phyloP scores from a whole-genome alignment of 2,888 invertebrate species.

The Phengaris alcon region DNA sequence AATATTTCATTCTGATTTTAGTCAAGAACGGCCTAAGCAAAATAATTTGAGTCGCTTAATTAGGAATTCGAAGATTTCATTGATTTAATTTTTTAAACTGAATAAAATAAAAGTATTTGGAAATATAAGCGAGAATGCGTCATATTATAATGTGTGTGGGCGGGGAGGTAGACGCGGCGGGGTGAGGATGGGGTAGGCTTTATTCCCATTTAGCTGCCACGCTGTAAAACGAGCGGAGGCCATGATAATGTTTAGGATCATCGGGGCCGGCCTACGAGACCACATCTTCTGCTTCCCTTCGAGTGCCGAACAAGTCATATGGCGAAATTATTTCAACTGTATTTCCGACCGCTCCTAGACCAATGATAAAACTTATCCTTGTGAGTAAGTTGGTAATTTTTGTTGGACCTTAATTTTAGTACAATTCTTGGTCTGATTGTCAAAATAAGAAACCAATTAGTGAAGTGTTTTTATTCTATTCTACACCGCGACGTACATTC shows the following conservation, averaged over 20 bases:
- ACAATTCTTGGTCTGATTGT: background rate
- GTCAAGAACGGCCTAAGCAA: background rate
- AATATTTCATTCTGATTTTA: background rate
- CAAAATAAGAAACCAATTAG: slow-evolving; percentile 1
- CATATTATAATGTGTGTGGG: slow-evolving; percentile 59
- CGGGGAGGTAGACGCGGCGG: slow-evolving; percentile 53
- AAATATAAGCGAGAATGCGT: slow-evolving; percentile 37
- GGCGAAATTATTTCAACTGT: background rate
- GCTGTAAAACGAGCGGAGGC: slow-evolving; percentile 72
- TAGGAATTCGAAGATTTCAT: background rate
- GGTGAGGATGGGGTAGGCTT: slow-evolving; percentile 60
- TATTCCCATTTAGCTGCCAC: slow-evolving; percentile 76
- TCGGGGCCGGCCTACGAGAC: slow-evolving; percentile 55
- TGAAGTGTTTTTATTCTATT: background rate
- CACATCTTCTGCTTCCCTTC: background rate
- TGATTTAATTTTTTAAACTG: background rate
- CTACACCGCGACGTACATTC: too few relatives aligned
- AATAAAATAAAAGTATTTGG: slow-evolving; percentile 29
- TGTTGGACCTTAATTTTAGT: background rate
- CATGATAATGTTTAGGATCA: slow-evolving; percentile 74
- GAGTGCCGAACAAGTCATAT: background rate
- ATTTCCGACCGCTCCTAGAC: background rate
- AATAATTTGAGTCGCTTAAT: background rate
- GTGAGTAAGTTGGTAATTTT: background rate
- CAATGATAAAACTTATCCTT: background rate